Base-by-base conservation (phyloP, 2,797 vertebrate species). In the Momotus momota region DNA sequence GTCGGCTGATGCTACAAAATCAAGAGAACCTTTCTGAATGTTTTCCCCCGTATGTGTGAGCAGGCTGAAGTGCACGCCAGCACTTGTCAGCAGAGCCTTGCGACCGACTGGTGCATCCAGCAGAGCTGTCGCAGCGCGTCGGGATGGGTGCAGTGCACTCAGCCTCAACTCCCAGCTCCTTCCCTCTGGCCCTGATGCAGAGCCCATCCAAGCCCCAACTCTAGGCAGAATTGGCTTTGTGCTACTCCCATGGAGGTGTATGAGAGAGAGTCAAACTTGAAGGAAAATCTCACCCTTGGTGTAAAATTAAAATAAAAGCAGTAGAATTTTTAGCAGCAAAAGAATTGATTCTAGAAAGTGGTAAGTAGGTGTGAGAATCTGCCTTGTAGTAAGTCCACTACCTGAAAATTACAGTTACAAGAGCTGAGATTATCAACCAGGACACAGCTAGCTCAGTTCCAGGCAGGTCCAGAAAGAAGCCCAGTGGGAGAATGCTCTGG, bases 1-100 rank as follows among this genome's bases (percentile, higher is more conserved):
- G 78, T 69, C 92, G 79, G 88, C 26, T 49, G 90, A 48, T 93
- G 77, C 46, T 91, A 8, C 66, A 71, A 81, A 91, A 88, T 70
- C 57, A 48, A 64, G 80, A 93, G 51, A 65, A 79, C 18, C 20
- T 74, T 83, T 58, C 73, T 27, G 64, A 15, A 20, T 46, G 25
- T 31, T 46, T 52, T 25, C 7, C 40, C 43, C 23, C 5, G 0
- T 6, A 38, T 22, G 26, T 2, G 0, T 40, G 61, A 92, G 49
- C 81, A 69, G 90, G 43, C 58, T 65, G 64, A 38, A 49, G 66
- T 6, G 27, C 73, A 27, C 0, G 55, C 86, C 78, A 45, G 57
- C 43, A 46, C 95, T 64, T 80, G 87, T 49, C 77, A 87, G 60
- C 25, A 31, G 66, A 81, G 71, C 82, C 54, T 62, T 10, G 46